These are phyloP conservation scores for Zalophus californianus DNA, from an alignment of 2,797 vertebrate genomes.

Conservation along the genomic window DNA sequence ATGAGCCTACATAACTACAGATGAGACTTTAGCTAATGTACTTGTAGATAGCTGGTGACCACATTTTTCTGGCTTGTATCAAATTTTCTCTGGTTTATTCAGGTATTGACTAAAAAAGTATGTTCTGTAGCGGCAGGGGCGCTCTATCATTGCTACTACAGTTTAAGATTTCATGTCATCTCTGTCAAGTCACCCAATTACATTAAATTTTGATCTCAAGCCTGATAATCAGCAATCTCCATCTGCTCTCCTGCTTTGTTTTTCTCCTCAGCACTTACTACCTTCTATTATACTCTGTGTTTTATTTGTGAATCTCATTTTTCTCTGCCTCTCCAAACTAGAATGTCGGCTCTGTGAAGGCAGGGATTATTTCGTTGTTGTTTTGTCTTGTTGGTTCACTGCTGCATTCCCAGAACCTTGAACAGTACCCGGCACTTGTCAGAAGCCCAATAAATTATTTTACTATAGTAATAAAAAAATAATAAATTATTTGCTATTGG, in stretches of 20 bases:
- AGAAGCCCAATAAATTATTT: constrained; percentile 19
- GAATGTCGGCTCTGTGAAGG: neutral
- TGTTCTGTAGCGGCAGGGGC: neutral
- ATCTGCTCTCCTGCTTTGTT: neutral
- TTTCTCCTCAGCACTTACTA: neutral
- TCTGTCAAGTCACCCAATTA: neutral
- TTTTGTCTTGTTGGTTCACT: neutral
- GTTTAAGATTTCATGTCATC: neutral
- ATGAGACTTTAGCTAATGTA: neutral
- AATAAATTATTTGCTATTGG: neutral
- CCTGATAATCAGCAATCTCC: neutral
- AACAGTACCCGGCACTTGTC: neutral
- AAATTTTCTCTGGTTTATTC: constrained; percentile 44
- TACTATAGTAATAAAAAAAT: neutral
- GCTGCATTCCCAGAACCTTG: neutral
- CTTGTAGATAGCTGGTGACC: constrained; percentile 20
- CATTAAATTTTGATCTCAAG: neutral
- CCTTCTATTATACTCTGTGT: neutral
- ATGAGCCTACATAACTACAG: constrained; percentile 31
- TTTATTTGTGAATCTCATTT: neutral
- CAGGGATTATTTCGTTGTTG: neutral
- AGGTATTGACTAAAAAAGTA: neutral
- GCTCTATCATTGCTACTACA: neutral
- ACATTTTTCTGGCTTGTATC: constrained; percentile 27
- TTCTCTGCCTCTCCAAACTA: neutral